Conservation (phyloP, 2,888 invertebrate genomes). For the Melikaiella ostensackeni region DNA sequence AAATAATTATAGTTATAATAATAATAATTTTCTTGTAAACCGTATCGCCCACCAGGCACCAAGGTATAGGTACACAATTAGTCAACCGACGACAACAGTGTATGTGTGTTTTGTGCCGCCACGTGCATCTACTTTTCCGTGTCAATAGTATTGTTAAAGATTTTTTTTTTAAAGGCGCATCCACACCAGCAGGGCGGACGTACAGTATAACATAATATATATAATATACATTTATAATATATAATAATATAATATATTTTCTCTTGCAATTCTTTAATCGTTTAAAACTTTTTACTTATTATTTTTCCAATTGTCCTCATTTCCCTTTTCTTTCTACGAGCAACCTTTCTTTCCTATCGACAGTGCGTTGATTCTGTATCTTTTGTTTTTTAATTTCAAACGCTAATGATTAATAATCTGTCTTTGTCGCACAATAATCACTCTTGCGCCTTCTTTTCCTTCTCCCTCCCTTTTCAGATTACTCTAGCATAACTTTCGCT, state of each 20-base stretch:
- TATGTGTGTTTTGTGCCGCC: conserved; percentile 46
- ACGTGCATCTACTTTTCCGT: conserved; percentile 44
- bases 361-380: conserved; percentile 3
- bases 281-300: conserved; percentile 34
- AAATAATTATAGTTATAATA: conserved; percentile 70
- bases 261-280: conserved; percentile 49
- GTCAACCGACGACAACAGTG: conserved; percentile 54
- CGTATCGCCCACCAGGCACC: conserved; percentile 72
- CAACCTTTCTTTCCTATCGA: conserved; percentile 8
- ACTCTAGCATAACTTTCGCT: not conserved
- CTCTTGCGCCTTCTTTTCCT: conserved; percentile 20
- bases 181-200: conserved; percentile 54
- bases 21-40: conserved; percentile 61
- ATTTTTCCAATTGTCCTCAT: conserved; percentile 8
- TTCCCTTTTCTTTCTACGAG: conserved; percentile 26
- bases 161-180: conserved; percentile 56
- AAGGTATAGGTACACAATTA: conserved; percentile 62
- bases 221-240: conserved; percentile 62
- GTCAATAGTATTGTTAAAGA: conserved; percentile 51
- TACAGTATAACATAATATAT: conserved; percentile 65
- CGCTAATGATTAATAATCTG: conserved; percentile 21
- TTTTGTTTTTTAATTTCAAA: conserved; percentile 19
- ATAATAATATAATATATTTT: conserved; percentile 57
- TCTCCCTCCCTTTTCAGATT: conserved; percentile 35
- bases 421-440: conserved; percentile 33